Conservation (phyloP, 37 sponge, comb jelly and placozoan genomes). For the Crambe crambe region DNA sequence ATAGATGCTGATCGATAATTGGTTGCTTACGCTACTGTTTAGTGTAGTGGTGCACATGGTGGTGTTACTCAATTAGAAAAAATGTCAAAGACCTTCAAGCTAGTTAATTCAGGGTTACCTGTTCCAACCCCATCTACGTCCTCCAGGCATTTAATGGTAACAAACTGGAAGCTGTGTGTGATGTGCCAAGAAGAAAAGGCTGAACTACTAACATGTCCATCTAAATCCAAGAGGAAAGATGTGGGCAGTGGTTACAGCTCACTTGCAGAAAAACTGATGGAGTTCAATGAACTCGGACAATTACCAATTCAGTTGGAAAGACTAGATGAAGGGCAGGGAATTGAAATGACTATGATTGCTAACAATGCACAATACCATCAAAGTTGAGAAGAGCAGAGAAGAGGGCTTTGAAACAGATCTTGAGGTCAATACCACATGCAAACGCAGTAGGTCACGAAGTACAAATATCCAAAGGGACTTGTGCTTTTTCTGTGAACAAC, state of each 20-base stretch:
- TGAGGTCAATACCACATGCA: background rate
- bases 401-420: background rate
- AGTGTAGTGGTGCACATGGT: too few relatives aligned
- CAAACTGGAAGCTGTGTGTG: background rate
- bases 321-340: constrained; percentile 31
- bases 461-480: too few relatives aligned
- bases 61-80: background rate
- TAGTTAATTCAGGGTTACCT: background rate
- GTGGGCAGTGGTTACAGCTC: background rate
- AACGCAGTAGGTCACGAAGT: too few relatives aligned
- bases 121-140: background rate
- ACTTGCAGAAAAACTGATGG: constrained; percentile 2
- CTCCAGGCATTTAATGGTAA: background rate
- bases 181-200: background rate
- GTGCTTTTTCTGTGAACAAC: background rate
- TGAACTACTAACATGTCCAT: background rate
- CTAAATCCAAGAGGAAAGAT: background rate
- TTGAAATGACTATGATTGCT: constrained; percentile 15
- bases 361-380: background rate
- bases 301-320: background rate
- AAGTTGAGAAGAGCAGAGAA: background rate
- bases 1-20: too few relatives aligned
- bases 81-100: background rate
- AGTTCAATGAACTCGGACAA: constrained; percentile 21
- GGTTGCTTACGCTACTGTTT: too few relatives aligned